Conservation (phyloP, 2,888 invertebrate species). For the Drosophila leonis region DNA sequence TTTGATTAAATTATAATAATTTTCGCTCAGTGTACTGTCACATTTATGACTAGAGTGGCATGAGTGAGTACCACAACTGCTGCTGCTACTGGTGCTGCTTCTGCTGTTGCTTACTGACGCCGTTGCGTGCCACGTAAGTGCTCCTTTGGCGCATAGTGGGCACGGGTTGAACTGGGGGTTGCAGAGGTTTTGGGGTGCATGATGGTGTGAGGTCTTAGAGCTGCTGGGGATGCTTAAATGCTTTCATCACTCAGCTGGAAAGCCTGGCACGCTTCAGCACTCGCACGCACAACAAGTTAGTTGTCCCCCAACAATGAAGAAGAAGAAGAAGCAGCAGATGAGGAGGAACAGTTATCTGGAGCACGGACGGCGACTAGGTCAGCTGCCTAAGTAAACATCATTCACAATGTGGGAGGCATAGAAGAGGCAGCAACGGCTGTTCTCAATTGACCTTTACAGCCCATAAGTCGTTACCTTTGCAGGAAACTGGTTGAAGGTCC, state of each 20-base stretch:
- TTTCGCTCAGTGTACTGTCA: constrained; percentile 37
- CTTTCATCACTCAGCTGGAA: constrained; percentile 80
- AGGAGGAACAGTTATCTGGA: constrained; percentile 22
- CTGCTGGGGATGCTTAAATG: constrained; percentile 70
- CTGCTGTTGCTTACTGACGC: constrained; percentile 13
- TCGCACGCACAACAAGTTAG: constrained; percentile 66
- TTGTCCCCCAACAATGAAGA: neutral
- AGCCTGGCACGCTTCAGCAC: constrained; percentile 71
- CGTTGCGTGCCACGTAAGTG: constrained; percentile 66
- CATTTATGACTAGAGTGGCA: constrained; percentile 19
- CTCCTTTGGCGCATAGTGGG: constrained; percentile 51
- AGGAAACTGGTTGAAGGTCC: constrained; percentile 23
- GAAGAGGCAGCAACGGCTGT: constrained; percentile 15
- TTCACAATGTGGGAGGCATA: constrained; percentile 30
- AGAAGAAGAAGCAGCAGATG: neutral
- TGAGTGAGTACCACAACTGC: constrained; percentile 23
- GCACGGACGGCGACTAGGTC: constrained; percentile 45
- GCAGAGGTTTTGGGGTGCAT: neutral
- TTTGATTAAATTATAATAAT: neutral
- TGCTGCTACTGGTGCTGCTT: constrained; percentile 16
- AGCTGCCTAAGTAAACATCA: constrained; percentile 64
- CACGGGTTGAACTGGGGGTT: neutral
- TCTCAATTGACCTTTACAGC: constrained; percentile 68
- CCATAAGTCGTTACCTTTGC: constrained; percentile 64
- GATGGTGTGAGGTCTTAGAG: constrained; percentile 5